Conservation (phyloP, 2,113 vertebrate genomes). For the Dascyllus trimaculatus region DNA sequence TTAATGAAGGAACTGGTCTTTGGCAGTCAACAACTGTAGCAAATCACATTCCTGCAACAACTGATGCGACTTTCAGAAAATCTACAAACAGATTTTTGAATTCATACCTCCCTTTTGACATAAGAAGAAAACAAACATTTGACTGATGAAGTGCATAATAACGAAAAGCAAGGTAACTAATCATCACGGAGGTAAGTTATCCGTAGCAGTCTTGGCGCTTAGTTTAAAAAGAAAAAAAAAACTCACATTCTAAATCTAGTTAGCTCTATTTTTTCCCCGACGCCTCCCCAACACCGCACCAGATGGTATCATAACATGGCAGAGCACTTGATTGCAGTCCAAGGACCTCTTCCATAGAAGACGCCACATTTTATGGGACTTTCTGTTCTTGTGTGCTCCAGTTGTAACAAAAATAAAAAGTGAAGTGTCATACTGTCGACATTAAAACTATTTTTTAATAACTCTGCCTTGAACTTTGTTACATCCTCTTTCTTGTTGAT, state of each 20-base stretch:
- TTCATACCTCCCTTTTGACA: slow-evolving; percentile 10
- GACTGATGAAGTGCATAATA: background rate
- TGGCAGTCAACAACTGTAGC: slow-evolving; percentile 14
- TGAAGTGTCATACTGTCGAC: slow-evolving; percentile 61
- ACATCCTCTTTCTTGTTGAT: background rate
- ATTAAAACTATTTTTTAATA: slow-evolving; percentile 75
- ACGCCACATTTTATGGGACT: slow-evolving; percentile 20
- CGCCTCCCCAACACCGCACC: slow-evolving; percentile 14
- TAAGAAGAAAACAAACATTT: slow-evolving; percentile 4
- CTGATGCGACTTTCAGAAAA: background rate
- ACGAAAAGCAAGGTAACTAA: background rate
- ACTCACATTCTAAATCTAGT: background rate
- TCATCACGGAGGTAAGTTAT: slow-evolving; percentile 1
- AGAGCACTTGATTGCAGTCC: slow-evolving; percentile 19
- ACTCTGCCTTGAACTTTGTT: slow-evolving; percentile 33
- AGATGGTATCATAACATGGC: slow-evolving; percentile 28
- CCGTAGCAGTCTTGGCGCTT: slow-evolving; percentile 24
- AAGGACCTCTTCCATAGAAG: slow-evolving; percentile 12
- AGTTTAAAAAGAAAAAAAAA: background rate
- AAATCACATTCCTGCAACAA: background rate
- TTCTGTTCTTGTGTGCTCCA: slow-evolving; percentile 50
- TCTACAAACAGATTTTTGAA: background rate
- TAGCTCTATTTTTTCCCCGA: background rate
- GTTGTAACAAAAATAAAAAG: slow-evolving; percentile 47
- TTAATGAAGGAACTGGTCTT: background rate